phyloP scores from a whole-genome alignment of 1,140 invertebrate genomes.

The Anoplolepis gracilipes region DNA sequence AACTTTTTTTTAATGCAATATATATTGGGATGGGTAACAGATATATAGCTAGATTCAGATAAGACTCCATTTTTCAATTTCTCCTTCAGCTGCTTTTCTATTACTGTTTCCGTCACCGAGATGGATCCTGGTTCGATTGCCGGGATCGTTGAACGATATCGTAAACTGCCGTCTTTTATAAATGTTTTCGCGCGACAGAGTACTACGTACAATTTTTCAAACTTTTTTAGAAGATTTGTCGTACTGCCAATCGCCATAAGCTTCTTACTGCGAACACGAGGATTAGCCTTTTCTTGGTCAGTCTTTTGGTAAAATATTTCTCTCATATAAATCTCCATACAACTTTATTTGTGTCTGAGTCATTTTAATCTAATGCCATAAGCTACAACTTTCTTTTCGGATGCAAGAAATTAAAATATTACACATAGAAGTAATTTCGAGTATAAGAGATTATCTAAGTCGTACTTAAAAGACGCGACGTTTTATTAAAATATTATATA shows the following conservation, averaged over 20 bases:
- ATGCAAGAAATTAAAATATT: not conserved
- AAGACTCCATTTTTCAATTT: constrained; percentile 71
- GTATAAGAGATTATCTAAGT: not conserved
- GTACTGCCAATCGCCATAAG: constrained; percentile 33
- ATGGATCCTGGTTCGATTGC: constrained; percentile 26
- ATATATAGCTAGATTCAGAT: constrained; percentile 64
- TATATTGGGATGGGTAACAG: constrained; percentile 59
- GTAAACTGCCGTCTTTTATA: constrained; percentile 29
- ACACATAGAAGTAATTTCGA: not conserved
- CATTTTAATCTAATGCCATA: not conserved
- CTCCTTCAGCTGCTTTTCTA: constrained; percentile 41
- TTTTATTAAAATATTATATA: not conserved
- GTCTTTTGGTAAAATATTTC: constrained; percentile 9
- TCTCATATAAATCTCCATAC: constrained; percentile 4
- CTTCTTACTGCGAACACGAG: constrained; percentile 21
- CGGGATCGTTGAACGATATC: constrained; percentile 4
- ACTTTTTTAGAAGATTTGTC: constrained; percentile 8
- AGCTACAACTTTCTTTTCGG: not conserved
- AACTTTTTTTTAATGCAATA: constrained; percentile 52
- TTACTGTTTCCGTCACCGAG: not conserved
- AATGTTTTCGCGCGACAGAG: constrained; percentile 14
- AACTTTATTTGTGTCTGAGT: not conserved
- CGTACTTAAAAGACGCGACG: not conserved
- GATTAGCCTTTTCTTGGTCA: constrained; percentile 20
- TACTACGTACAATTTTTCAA: constrained; percentile 11